Percentiles rank a stretch among this genome's conserved stretches.
phyloP scores from a whole-genome alignment of 2,797 vertebrate species.

The Coregonus suidteri region DNA sequence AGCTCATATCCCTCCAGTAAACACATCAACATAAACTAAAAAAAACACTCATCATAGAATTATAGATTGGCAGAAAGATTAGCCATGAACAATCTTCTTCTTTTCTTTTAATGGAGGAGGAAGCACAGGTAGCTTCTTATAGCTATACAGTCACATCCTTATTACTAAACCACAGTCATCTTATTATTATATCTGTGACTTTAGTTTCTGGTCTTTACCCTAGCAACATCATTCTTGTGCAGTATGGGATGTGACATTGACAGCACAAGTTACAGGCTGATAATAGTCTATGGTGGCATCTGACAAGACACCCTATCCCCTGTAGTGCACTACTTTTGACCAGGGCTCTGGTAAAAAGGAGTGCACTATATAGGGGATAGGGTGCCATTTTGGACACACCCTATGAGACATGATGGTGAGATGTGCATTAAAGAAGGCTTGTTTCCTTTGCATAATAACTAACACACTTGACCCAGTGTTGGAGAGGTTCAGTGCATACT shows the following conservation, averaged over 20 bases:
- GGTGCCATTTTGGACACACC: too few relatives aligned
- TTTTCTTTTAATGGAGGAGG: not conserved
- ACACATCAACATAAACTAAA: not conserved
- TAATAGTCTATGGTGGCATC: not conserved
- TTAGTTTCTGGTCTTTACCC: not conserved
- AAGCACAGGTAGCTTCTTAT: not conserved
- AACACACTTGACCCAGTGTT: conserved; percentile 1
- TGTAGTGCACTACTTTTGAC: not conserved
- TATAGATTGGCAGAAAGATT: not conserved
- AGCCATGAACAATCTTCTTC: not conserved
- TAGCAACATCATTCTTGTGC: not conserved
- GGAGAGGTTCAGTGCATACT: not conserved
- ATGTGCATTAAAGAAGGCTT: not conserved
- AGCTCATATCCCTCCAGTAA: not conserved
- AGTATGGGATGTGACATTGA: not conserved
- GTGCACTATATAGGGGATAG: too few relatives aligned
- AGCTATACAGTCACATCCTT: not conserved
- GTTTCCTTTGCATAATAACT: conserved; percentile 1
- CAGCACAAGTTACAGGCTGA: not conserved
- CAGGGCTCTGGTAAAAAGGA: not conserved
- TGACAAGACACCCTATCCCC: not conserved
- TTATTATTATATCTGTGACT: not conserved
- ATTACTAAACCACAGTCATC: too few relatives aligned
- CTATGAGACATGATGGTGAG: not conserved
- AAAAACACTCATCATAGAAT: not conserved